These are phyloP conservation scores for Antheraea pernyi DNA, from an alignment of 1,140 invertebrate genomes.

Conservation along the genomic window DNA sequence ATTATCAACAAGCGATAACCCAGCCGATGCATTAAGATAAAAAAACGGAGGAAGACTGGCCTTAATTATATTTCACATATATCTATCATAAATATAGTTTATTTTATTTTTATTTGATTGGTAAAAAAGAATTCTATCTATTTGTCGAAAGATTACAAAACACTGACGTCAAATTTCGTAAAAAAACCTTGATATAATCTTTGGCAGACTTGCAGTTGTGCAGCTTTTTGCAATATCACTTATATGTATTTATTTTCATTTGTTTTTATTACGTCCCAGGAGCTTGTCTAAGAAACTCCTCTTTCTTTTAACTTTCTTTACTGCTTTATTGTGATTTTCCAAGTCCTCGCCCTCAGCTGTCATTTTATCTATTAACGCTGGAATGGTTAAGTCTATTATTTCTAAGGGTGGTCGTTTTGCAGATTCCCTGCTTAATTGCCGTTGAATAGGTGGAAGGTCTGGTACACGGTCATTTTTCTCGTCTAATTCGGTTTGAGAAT, in stretches of 20 bases:
- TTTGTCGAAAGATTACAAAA: slow-evolving; percentile 54
- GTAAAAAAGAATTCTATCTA: slow-evolving; percentile 22
- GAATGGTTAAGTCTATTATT: slow-evolving; percentile 60
- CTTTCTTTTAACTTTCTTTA: slow-evolving; percentile 69
- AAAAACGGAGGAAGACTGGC: slow-evolving; percentile 54
- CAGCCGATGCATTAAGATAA: slow-evolving; percentile 70
- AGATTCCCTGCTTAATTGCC: slow-evolving; percentile 52
- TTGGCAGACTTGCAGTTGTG: slow-evolving; percentile 53
- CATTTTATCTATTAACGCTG: slow-evolving; percentile 67
- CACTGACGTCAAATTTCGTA: slow-evolving; percentile 54
- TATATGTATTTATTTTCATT: slow-evolving; percentile 40
- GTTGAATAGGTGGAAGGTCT: slow-evolving; percentile 50
- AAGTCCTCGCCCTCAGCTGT: slow-evolving; percentile 53
- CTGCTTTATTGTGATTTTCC: slow-evolving; percentile 46
- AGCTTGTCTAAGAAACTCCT: slow-evolving; percentile 72
- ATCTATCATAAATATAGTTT: slow-evolving; percentile 22
- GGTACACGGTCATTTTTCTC: slow-evolving; percentile 65
- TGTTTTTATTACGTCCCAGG: slow-evolving; percentile 65
- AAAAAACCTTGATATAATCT: slow-evolving; percentile 58
- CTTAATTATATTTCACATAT: slow-evolving; percentile 54
- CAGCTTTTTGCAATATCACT: slow-evolving; percentile 39
- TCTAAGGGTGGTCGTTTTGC: slow-evolving; percentile 45
- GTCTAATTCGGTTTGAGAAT: slow-evolving; percentile 53
- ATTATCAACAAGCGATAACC: slow-evolving; percentile 71
- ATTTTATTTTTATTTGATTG: slow-evolving; percentile 15